Percentiles rank a stretch among this genome's conserved stretches.
Conservation (phyloP, 1,140 invertebrate genomes). For the Drosophila ficusphila region DNA sequence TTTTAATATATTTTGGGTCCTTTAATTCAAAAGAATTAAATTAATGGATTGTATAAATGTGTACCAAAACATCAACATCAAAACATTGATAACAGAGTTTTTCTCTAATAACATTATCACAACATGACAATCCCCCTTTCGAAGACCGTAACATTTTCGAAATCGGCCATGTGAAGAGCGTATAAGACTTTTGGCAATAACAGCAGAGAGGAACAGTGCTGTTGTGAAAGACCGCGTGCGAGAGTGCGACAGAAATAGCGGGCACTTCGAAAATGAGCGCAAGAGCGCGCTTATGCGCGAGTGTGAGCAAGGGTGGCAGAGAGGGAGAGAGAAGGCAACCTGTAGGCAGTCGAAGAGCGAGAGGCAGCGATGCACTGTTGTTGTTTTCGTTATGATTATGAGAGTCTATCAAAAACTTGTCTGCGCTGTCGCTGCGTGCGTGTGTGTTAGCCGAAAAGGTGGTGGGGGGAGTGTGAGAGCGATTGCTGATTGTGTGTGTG, state of each 20-base stretch:
- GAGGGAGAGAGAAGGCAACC: constrained; percentile 58
- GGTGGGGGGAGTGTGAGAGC: constrained; percentile 2
- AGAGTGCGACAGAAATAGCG: constrained; percentile 52
- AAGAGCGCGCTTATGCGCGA: neutral
- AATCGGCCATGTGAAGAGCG: constrained; percentile 18
- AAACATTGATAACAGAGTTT: neutral
- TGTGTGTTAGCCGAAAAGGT: neutral
- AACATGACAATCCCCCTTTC: neutral
- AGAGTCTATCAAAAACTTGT: constrained; percentile 81
- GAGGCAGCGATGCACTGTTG: constrained; percentile 40
- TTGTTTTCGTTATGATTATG: constrained; percentile 83
- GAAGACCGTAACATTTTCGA: constrained; percentile 47
- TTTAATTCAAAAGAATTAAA: too few relatives aligned
- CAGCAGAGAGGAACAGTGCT: constrained; percentile 30
- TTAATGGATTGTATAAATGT: too few relatives aligned
- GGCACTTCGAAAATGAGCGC: constrained; percentile 50
- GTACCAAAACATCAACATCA: too few relatives aligned
- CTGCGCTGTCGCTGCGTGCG: constrained; percentile 23
- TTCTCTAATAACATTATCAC: neutral
- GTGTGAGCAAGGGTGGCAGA: constrained; percentile 13
- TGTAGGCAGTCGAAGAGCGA: constrained; percentile 66
- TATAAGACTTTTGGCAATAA: constrained; percentile 64
- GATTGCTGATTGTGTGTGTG: constrained; percentile 17
- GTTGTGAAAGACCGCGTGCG: neutral
- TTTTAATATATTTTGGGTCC: too few relatives aligned